Evolutionary conservation across 2,113 vertebrate species (phyloP).

Genomic region (Sinocyclocheilus rhinocerous): DNA sequence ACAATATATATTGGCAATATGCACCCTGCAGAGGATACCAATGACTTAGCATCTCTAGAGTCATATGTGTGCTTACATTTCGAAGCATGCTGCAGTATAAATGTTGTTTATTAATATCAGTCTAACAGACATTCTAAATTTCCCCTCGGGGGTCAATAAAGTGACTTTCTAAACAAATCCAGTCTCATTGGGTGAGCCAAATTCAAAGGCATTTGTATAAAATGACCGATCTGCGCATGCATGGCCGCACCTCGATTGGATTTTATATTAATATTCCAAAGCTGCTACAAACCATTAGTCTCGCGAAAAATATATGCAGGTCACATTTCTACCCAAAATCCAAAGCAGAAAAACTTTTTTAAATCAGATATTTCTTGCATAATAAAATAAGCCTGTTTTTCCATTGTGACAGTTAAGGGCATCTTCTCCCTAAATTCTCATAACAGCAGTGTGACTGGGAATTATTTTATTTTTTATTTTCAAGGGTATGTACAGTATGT

Average conservation of each 20-base stretch:
- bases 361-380: background rate
- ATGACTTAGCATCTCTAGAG: background rate
- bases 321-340: background rate
- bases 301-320: background rate
- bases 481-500: too few species aligned
- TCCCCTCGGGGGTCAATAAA: background rate
- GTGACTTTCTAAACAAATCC: background rate
- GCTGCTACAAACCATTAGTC: background rate
- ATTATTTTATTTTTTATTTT: too few species aligned
- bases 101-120: slow-evolving; percentile 31
- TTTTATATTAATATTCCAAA: background rate
- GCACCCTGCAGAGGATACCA: slow-evolving; percentile 14
- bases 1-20: slow-evolving; percentile 25
- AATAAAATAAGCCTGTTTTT: background rate
- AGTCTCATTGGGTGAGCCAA: background rate
- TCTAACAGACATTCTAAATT: background rate
- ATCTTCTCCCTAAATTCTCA: background rate
- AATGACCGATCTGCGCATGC: background rate
- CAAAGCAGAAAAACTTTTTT: background rate
- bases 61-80: background rate
- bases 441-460: background rate
- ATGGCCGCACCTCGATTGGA: background rate
- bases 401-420: background rate
- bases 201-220: slow-evolving; percentile 4
- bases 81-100: background rate